Percentiles rank a stretch among this genome's conserved stretches.
Conservation (phyloP, 2,113 vertebrate genomes). For the Smithornis capensis region DNA sequence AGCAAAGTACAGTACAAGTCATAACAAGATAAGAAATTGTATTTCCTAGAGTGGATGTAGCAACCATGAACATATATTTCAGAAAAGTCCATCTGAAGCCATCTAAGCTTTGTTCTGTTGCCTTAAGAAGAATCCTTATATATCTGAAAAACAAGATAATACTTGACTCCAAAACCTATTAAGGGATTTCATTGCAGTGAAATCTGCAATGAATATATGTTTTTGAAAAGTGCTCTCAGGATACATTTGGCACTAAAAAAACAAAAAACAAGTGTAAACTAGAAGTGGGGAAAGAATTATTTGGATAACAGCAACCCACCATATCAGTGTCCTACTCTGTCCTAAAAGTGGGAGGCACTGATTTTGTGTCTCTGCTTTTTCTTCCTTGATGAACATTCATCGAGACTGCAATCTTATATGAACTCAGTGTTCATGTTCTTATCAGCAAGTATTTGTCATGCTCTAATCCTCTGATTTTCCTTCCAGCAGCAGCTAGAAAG, state of each 20-base stretch:
- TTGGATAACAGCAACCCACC: background rate
- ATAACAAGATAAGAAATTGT: background rate
- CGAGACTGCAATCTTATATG: background rate
- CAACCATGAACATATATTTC: background rate
- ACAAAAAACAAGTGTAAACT: background rate
- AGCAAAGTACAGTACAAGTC: background rate
- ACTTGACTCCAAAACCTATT: background rate
- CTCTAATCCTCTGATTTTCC: background rate
- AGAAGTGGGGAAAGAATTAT: background rate
- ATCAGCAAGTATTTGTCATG: background rate
- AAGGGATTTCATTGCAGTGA: background rate
- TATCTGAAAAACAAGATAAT: background rate
- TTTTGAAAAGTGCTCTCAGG: background rate
- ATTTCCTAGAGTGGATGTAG: background rate
- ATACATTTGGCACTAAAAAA: background rate
- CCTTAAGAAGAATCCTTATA: background rate
- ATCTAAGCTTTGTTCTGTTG: background rate
- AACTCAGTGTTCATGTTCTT: background rate
- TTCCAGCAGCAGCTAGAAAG: background rate
- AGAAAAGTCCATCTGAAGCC: background rate
- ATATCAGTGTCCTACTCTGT: background rate
- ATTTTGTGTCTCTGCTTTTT: background rate
- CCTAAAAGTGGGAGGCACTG: background rate
- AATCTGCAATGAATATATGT: background rate
- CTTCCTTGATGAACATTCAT: rapidly evolving